A percentile compares a stretch with the other conserved stretches of the same genome.
Conservation (phyloP, 2,797 vertebrate genomes). For the Notamacropus eugenii region DNA sequence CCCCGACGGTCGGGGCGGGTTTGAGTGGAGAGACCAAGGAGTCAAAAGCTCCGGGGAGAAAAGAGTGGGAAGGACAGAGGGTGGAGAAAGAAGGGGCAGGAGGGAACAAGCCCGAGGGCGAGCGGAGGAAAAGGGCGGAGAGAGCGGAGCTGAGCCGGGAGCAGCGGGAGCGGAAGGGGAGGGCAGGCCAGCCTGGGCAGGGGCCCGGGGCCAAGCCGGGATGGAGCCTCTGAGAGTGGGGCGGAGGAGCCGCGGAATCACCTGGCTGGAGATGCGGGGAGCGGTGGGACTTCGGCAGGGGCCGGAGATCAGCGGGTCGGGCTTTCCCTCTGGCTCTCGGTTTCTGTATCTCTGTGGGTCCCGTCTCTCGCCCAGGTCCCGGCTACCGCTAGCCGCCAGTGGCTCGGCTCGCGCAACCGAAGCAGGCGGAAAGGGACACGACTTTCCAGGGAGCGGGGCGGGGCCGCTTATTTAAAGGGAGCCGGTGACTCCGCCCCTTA, state of each 20-base stretch:
- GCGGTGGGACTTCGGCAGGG: neutral
- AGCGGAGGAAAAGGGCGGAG: neutral
- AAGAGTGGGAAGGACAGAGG: neutral
- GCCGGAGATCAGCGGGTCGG: neutral
- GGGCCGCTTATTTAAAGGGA: constrained; percentile 78
- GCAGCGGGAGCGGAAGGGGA: too few species aligned
- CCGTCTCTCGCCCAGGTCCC: constrained; percentile 1
- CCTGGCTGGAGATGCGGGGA: neutral
- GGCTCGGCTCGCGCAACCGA: neutral
- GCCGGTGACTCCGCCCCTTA: neutral
- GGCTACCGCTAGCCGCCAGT: neutral
- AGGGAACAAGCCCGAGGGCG: neutral
- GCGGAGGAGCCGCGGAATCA: neutral
- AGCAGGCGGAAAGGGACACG: constrained; percentile 77
- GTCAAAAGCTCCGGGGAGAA: neutral
- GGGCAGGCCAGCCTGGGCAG: neutral
- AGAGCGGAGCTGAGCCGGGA: constrained; percentile 21
- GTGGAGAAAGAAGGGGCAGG: neutral
- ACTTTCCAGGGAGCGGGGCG: constrained; percentile 79
- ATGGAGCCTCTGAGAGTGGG: neutral
- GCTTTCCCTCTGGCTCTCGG: neutral
- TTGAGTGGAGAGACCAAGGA: neutral
- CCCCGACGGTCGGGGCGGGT: neutral
- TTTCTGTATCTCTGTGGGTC: neutral
- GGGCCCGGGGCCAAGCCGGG: neutral